Evolutionary conservation across 1,140 invertebrate genomes (phyloP).

Genomic region (Lanistes nyassanus): DNA sequence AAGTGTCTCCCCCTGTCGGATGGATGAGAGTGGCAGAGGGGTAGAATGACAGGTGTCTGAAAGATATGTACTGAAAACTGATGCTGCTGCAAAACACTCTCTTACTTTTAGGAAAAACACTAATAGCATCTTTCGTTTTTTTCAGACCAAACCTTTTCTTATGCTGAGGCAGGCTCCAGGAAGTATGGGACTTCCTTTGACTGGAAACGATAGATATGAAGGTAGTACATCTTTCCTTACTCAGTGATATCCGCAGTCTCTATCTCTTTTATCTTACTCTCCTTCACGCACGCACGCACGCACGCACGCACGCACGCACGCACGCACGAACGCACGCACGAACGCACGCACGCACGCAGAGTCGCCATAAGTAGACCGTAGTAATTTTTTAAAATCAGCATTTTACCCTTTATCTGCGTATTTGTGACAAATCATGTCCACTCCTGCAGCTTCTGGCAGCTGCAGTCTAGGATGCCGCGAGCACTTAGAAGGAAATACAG

Average conservation of each 20-base stretch:
- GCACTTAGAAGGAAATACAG: background rate
- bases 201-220: conserved; percentile 76
- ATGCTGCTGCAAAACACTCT: too few species aligned
- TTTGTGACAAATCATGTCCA: background rate
- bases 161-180: conserved; percentile 34
- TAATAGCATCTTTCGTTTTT: conserved; percentile 17
- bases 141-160: conserved; percentile 47
- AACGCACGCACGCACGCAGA: too few species aligned
- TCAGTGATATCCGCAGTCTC: too few species aligned
- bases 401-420: background rate
- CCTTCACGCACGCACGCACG: conserved; percentile 7
- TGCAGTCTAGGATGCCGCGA: background rate
- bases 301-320: conserved; percentile 15
- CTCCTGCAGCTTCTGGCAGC: background rate
- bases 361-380: too few species aligned
- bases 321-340: background rate
- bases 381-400: too few species aligned
- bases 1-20: too few species aligned
- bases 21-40: too few species aligned
- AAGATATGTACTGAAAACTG: too few species aligned
- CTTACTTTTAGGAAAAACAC: too few species aligned
- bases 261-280: background rate
- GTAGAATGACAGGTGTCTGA: too few species aligned
- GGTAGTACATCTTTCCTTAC: conserved; percentile 33
- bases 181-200: conserved; percentile 30